These are phyloP conservation scores for Dicrostonyx torquatus DNA, from an alignment of 2,797 vertebrate species.

Conservation along the genomic window DNA sequence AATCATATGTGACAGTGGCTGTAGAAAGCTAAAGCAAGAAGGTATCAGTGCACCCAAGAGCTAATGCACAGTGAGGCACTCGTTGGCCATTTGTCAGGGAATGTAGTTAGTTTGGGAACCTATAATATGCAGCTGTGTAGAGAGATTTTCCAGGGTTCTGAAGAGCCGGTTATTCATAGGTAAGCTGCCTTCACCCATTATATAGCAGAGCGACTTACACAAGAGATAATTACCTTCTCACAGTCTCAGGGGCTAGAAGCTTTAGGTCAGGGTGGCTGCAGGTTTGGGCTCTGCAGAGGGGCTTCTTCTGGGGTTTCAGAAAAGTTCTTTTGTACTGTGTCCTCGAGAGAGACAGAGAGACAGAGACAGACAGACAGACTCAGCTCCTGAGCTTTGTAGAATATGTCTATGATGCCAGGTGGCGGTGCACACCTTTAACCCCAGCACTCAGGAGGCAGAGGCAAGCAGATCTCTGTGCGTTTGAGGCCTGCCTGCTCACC, in stretches of 20 bases:
- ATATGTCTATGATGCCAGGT: not conserved
- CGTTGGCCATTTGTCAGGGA: not conserved
- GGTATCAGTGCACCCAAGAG: not conserved
- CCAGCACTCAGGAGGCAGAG: not conserved
- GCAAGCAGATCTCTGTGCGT: not conserved
- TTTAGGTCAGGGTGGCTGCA: not conserved
- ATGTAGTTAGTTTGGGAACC: not conserved
- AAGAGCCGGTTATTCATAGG: not conserved
- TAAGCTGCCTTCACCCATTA: not conserved
- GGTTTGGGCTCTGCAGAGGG: not conserved
- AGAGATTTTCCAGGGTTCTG: not conserved
- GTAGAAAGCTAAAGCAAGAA: not conserved
- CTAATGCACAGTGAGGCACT: not conserved
- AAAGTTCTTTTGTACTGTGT: not conserved
- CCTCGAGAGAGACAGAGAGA: too few relatives aligned
- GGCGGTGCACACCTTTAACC: not conserved
- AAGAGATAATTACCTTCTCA: not conserved
- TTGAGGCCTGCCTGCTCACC: not conserved
- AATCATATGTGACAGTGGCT: not conserved
- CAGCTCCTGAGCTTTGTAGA: not conserved
- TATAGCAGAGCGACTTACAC: not conserved
- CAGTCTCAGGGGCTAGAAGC: not conserved
- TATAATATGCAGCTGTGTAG: not conserved
- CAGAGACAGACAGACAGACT: not conserved
- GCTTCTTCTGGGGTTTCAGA: not conserved